Conservation (phyloP, 2,113 vertebrate species). For the Protomyctophum bolini region DNA sequence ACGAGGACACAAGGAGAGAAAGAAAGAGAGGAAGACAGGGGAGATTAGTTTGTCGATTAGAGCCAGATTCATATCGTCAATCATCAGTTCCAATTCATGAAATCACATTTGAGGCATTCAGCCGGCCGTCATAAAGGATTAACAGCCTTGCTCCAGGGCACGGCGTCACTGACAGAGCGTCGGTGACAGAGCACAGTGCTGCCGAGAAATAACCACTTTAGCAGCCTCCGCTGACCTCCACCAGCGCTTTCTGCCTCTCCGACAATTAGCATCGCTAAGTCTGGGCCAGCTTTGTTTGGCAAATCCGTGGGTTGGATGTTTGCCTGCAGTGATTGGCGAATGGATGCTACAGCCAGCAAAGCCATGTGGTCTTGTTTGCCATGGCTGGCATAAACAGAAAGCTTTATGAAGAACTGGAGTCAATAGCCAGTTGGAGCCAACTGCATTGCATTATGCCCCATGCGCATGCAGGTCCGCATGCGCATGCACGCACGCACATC, state of each 20-base stretch:
- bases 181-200: background rate
- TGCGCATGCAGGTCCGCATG: conserved; percentile 21
- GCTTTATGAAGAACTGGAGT: conserved; percentile 44
- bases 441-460: background rate
- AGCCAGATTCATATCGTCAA: background rate
- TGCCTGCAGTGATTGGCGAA: conserved; percentile 62
- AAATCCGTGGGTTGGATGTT: conserved; percentile 37
- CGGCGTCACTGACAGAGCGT: background rate
- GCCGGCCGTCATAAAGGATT: conserved; percentile 1
- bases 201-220: background rate
- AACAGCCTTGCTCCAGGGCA: conserved; percentile 9
- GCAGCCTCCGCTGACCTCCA: conserved; percentile 48
- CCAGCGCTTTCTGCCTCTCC: conserved; percentile 20
- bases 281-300: conserved; percentile 51
- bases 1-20: too few relatives aligned
- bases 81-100: background rate
- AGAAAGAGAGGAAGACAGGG: background rate
- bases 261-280: conserved; percentile 54
- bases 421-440: conserved; percentile 42
- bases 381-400: conserved; percentile 48
- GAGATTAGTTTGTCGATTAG: background rate
- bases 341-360: conserved; percentile 26
- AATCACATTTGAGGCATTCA: conserved; percentile 2
- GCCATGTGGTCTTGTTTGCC: conserved; percentile 58
- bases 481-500: conserved; percentile 1